Percentiles rank a stretch among this genome's conserved stretches.
phyloP scores from a whole-genome alignment of 2,888 invertebrate species.

The Lamellibrachia satsuma region DNA sequence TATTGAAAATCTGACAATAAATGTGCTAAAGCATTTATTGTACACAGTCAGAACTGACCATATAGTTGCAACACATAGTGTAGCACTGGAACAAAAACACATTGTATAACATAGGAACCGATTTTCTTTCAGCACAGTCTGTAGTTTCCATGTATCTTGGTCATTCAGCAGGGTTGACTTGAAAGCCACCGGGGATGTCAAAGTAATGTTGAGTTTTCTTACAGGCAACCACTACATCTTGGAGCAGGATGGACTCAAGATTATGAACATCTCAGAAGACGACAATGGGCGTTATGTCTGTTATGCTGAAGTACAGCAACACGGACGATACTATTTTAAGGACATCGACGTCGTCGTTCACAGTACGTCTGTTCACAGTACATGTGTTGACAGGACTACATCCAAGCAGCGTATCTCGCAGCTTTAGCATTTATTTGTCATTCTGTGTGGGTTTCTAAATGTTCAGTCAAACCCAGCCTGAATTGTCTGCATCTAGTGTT shows the following conservation, averaged over 20 bases:
- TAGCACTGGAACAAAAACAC: background rate
- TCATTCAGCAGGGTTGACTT: background rate
- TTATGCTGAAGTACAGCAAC: constrained; percentile 40
- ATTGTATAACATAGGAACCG: background rate
- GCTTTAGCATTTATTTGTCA: background rate
- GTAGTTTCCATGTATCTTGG: background rate
- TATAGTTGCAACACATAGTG: background rate
- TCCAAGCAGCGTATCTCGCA: no score
- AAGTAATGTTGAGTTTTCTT: background rate
- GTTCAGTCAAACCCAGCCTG: no score
- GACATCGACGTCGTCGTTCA: constrained; percentile 41
- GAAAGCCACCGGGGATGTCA: background rate
- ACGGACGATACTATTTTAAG: constrained; percentile 32
- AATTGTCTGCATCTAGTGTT: background rate
- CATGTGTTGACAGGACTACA: background rate
- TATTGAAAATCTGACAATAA: background rate
- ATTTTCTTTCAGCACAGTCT: background rate
- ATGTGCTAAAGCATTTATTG: no score
- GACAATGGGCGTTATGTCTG: constrained; percentile 46
- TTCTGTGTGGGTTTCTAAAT: background rate
- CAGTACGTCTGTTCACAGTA: constrained; percentile 37
- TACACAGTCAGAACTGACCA: no score
- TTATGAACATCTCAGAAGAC: constrained; percentile 42
- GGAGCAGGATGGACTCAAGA: constrained; percentile 39
- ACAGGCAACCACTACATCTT: constrained; percentile 38